These are phyloP conservation scores for Aelia acuminata DNA, from an alignment of 2,888 invertebrate genomes.

Conservation along the genomic window DNA sequence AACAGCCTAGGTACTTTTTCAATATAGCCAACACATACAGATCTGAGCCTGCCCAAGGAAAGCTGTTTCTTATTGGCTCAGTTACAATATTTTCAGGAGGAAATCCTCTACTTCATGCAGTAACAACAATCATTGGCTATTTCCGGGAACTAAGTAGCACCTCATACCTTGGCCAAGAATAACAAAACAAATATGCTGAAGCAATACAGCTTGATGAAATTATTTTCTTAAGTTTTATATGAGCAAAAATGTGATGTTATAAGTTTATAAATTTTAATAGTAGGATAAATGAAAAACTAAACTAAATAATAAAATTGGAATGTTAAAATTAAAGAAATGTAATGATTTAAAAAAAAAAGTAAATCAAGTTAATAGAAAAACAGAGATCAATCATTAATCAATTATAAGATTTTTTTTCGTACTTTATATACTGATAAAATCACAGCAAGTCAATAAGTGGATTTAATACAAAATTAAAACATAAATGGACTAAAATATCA, in stretches of 20 bases:
- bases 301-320: not conserved
- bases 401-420: not conserved
- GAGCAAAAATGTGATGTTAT: not conserved
- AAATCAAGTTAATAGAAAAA: not conserved
- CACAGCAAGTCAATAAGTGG: not conserved
- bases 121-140: not conserved
- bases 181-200: not conserved
- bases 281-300: not conserved
- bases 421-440: not conserved
- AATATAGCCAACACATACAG: too few relatives aligned
- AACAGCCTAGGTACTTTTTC: too few relatives aligned
- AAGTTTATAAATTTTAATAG: not conserved
- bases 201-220: not conserved
- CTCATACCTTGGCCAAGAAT: not conserved
- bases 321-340: not conserved
- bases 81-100: not conserved
- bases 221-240: not conserved
- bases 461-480: not conserved
- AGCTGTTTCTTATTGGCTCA: too few relatives aligned
- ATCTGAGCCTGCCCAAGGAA: not conserved
- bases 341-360: not conserved
- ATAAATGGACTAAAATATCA: not conserved
- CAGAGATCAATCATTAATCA: not conserved
- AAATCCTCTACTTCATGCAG: not conserved
- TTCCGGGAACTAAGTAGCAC: not conserved